Conservation (phyloP, 2,888 invertebrate genomes). For the Xanthorhoe spadicearia region DNA sequence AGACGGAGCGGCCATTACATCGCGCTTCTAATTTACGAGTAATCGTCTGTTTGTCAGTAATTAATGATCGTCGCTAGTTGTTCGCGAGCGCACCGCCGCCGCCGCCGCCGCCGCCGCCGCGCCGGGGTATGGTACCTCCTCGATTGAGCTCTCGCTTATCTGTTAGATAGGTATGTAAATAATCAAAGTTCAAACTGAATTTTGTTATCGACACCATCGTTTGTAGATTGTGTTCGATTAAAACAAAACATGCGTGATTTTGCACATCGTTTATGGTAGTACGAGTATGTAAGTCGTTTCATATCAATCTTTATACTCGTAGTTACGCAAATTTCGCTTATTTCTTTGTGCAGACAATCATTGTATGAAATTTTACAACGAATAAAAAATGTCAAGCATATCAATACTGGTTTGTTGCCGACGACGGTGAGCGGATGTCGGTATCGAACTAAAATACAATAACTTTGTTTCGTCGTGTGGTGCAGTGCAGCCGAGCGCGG, state of each 20-base stretch:
- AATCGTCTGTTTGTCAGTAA: slow-evolving; percentile 15
- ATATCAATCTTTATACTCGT: no score
- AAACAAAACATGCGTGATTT: no score
- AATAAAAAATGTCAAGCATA: not conserved
- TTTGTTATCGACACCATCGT: not conserved
- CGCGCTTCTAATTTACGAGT: slow-evolving; percentile 18
- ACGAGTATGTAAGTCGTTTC: not conserved
- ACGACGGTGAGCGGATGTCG: not conserved
- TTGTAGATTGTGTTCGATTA: no score
- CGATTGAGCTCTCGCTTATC: not conserved
- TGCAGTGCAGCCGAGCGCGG: slow-evolving; percentile 1
- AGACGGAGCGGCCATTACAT: slow-evolving; percentile 10
- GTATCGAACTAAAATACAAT: slow-evolving; percentile 5
- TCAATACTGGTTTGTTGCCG: not conserved
- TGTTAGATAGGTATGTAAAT: not conserved
- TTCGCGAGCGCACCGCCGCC: not conserved
- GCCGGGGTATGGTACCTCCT: not conserved
- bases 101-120: not conserved
- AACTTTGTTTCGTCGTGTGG: no score
- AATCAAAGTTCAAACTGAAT: not conserved
- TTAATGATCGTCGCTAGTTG: slow-evolving; percentile 16
- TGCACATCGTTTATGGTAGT: not conserved
- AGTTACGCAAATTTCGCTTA: no score
- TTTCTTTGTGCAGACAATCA: no score
- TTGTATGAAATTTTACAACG: not conserved